A percentile compares a stretch with the other conserved stretches of the same genome.
Evolutionary conservation across 2,888 invertebrate species (phyloP).

Genomic region (Dichetophora obliterata): DNA sequence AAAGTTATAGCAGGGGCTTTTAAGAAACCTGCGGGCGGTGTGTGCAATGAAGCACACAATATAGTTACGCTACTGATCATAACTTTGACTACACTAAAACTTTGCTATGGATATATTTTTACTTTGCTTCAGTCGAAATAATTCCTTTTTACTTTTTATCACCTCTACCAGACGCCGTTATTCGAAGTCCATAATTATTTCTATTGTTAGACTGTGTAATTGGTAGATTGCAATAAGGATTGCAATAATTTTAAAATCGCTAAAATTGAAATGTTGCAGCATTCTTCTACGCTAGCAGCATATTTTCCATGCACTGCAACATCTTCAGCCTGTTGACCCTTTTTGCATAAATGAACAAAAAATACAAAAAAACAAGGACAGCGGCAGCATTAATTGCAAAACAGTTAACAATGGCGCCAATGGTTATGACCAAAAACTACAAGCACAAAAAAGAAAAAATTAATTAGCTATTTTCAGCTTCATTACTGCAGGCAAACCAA

Average conservation of each 20-base stretch:
- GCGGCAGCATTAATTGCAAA: neutral
- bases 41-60: too few relatives aligned
- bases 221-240: too few relatives aligned
- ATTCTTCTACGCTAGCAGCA: neutral
- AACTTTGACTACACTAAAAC: too few relatives aligned
- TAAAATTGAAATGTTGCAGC: neutral
- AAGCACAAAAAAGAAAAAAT: slow-evolving; percentile 6
- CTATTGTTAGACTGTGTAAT: too few relatives aligned
- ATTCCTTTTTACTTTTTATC: too few relatives aligned
- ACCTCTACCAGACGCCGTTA: too few relatives aligned
- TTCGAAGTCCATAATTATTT: too few relatives aligned
- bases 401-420: slow-evolving; percentile 7
- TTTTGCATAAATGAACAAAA: neutral
- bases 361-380: neutral
- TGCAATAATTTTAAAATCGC: neutral
- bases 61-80: too few relatives aligned
- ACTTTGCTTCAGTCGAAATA: too few relatives aligned
- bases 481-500: slow-evolving; percentile 5
- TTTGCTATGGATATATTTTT: too few relatives aligned
- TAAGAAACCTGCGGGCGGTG: too few relatives aligned
- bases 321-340: neutral
- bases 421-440: neutral
- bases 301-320: neutral
- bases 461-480: slow-evolving; percentile 22
- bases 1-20: too few relatives aligned